A percentile compares a stretch with the other conserved stretches of the same genome.
phyloP scores from a whole-genome alignment of 23 tunicate genomes.

The Phallusia fumigata region DNA sequence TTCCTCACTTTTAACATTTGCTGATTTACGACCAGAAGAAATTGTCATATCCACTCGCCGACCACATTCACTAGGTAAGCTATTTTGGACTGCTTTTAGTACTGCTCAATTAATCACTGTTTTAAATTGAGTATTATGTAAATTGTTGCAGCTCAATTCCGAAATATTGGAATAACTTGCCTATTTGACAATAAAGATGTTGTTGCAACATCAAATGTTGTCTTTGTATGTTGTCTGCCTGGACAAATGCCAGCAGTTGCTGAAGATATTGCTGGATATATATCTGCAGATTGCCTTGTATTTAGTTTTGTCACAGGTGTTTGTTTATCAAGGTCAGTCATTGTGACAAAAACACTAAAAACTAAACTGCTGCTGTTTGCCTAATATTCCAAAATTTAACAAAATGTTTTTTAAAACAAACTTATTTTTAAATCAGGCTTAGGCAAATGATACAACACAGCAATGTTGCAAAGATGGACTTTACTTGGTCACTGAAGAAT shows the following conservation, averaged over 20 bases:
- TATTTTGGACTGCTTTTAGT: neutral
- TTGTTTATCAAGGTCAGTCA: slow-evolving; percentile 53
- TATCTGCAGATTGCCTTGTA: slow-evolving; percentile 45
- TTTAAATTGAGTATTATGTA: too few species aligned
- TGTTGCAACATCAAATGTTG: slow-evolving; percentile 48
- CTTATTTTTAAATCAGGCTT: slow-evolving; percentile 21
- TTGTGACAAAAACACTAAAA: neutral
- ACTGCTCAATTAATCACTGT: neutral
- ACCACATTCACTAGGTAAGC: slow-evolving; percentile 54
- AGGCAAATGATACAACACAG: slow-evolving; percentile 61
- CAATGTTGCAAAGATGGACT: slow-evolving; percentile 62
- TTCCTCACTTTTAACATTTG: slow-evolving; percentile 44
- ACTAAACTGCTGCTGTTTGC: neutral
- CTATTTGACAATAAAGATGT: slow-evolving; percentile 63
- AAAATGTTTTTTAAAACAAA: neutral
- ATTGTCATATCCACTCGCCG: slow-evolving; percentile 73
- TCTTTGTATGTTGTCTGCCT: slow-evolving; percentile 75
- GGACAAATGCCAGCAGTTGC: slow-evolving; percentile 52
- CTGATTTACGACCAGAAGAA: slow-evolving; percentile 69
- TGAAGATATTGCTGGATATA: slow-evolving; percentile 41
- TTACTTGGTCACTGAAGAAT: slow-evolving; percentile 72
- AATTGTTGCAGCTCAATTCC: slow-evolving; percentile 51
- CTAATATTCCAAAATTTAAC: neutral
- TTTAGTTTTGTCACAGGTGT: slow-evolving; percentile 73
- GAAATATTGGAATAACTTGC: slow-evolving; percentile 66